Percentiles rank a stretch among this genome's conserved stretches.
phyloP scores from a whole-genome alignment of 2,113 vertebrate genomes.

The Apeltes quadracus region DNA sequence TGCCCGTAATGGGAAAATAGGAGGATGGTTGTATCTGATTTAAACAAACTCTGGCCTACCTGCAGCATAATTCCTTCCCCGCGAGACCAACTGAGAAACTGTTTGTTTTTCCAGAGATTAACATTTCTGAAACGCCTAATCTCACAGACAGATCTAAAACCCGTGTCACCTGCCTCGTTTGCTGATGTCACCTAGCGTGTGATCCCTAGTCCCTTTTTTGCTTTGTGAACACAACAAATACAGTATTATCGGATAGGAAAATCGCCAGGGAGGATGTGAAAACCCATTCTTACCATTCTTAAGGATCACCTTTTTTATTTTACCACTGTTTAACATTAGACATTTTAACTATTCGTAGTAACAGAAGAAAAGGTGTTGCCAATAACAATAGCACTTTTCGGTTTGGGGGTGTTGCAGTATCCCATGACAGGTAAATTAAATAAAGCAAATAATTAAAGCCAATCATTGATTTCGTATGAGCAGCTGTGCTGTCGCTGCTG shows the following conservation, averaged over 20 bases:
- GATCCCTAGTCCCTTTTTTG: conserved; percentile 23
- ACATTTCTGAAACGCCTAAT: conserved; percentile 44
- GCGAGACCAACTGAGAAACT: conserved; percentile 15
- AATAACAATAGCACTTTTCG: not conserved
- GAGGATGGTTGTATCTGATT: conserved; percentile 40
- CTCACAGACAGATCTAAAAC: conserved; percentile 49
- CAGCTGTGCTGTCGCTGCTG: not conserved
- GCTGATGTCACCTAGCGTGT: conserved; percentile 32
- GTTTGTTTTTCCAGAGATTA: conserved; percentile 71
- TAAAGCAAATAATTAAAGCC: too few species aligned
- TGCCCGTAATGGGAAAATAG: conserved; percentile 23
- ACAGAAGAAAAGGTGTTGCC: not conserved
- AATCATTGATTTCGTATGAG: not conserved
- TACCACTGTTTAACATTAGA: conserved; percentile 4
- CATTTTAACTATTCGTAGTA: not conserved
- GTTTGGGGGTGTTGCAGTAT: not conserved
- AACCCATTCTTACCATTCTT: too few species aligned
- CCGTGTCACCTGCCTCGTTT: conserved; percentile 49
- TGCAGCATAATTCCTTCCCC: conserved; percentile 16
- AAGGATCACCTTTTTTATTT: too few species aligned
- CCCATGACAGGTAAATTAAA: not conserved
- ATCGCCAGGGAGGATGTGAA: conserved; percentile 33
- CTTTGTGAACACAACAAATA: conserved; percentile 52
- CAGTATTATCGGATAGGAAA: conserved; percentile 24
- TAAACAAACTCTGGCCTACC: conserved; percentile 42